phyloP scores from a whole-genome alignment of 1,140 invertebrate genomes.

The Epicauta chinensis region DNA sequence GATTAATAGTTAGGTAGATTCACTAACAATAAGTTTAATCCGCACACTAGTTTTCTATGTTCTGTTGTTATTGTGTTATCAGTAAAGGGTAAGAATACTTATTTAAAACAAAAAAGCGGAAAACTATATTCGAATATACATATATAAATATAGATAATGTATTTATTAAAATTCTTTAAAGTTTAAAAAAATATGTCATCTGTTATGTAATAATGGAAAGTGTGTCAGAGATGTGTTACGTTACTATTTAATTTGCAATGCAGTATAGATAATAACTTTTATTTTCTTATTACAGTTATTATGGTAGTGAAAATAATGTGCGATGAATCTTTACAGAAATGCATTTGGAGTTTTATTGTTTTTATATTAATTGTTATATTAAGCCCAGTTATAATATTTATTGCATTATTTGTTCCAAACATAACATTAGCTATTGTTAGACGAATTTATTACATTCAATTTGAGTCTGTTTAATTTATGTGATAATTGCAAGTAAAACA shows the following conservation, averaged over 20 bases:
- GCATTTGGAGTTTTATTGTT: slow-evolving; percentile 1
- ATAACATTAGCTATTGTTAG: slow-evolving; percentile 6
- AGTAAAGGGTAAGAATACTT: too few relatives aligned
- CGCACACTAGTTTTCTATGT: too few relatives aligned
- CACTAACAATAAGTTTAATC: too few relatives aligned
- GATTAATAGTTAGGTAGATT: too few relatives aligned
- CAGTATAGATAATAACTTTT: neutral
- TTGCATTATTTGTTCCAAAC: slow-evolving; percentile 9
- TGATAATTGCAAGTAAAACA: too few relatives aligned
- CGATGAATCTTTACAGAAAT: slow-evolving; percentile 7
- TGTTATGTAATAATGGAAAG: slow-evolving; percentile 6
- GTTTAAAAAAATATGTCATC: slow-evolving; percentile 8
- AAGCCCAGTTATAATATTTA: slow-evolving; percentile 7
- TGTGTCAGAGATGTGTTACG: slow-evolving; percentile 9
- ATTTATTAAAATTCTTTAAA: too few relatives aligned
- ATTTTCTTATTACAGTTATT: slow-evolving; percentile 2
- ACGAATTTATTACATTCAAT: slow-evolving; percentile 7
- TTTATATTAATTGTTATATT: slow-evolving; percentile 3
- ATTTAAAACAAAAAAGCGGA: too few relatives aligned
- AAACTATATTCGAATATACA: too few relatives aligned
- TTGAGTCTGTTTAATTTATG: slow-evolving; percentile 7
- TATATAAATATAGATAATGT: too few relatives aligned
- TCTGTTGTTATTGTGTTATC: too few relatives aligned
- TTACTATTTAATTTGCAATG: neutral
- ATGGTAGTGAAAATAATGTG: slow-evolving; percentile 8